Base-by-base conservation (phyloP, 2,888 invertebrate species). In the Pseudoips prasinana region DNA sequence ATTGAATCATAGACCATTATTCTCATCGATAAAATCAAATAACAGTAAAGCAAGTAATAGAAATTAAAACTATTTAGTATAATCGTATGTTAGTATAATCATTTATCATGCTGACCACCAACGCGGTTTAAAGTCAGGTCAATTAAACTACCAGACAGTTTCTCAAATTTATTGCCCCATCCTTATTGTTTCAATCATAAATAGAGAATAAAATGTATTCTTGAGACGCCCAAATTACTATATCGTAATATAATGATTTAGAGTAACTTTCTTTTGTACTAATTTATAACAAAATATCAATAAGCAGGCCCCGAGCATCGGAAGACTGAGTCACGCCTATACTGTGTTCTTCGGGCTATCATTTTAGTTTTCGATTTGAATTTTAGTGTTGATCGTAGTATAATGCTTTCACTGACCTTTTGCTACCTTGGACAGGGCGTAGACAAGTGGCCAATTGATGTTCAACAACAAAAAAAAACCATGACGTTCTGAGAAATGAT, bases 181-280 rank as follows among this genome's bases (percentile, higher is more conserved):
- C 70, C 64, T 70, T 74, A 84, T 85, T 85, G 85, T 85, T 85
- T 85, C 84, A 85, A 85, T 85, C 85, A 84, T 64, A 59, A 77
- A 79, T 79, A 74, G 54, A 66, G 76, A 77, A 79, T 83, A 80
- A 74, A 81, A 78, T 69, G 64, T 67, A 69, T 69, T 68, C 53
- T 61, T 65, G 75, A 56, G 66, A 78, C 85, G 85, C 84, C 85
- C 83, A 84, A 85, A 84, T 84, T 81, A 72, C 77, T 71, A 68
- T 77, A 82, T 77, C 75, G 66, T 43, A 56, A 63, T 63, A 61
- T n/a, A 22, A 46, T 69, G 73, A 80, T 64, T 73, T 69, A 72
- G 59, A 78, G 72, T 65, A 46, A 63, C 73, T 78, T 79, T 80
- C 78, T 68, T 77, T 81, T 82, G 75, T 77, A 63, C 42, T 65